Conservation (phyloP, 2,888 invertebrate species). For the Anoplius nigerrimus region DNA sequence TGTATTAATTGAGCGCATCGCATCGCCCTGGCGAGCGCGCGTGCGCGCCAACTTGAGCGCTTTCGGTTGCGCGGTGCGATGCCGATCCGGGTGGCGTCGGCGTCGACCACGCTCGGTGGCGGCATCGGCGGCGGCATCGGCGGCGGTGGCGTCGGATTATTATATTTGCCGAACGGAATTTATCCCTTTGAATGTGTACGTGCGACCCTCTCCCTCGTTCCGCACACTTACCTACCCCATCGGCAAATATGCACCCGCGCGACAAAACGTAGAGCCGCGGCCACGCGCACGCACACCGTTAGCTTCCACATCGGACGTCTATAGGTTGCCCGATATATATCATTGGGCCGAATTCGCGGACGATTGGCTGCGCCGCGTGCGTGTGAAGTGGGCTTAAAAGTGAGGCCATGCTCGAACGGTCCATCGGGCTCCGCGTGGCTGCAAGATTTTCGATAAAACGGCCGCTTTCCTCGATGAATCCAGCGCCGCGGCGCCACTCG, state of each 20-base stretch:
- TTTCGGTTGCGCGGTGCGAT: conserved; percentile 4
- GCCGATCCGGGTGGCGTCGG: no score
- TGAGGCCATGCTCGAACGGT: conserved; percentile 15
- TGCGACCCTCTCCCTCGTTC: neutral
- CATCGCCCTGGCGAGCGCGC: no score
- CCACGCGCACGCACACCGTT: neutral
- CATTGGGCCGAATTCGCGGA: conserved; percentile 23
- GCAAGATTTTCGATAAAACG: neutral
- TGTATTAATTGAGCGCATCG: conserved; percentile 41
- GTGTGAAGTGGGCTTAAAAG: conserved; percentile 27
- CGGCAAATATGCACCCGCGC: neutral
- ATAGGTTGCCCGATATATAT: conserved; percentile 1
- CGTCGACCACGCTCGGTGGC: conserved; percentile 1
- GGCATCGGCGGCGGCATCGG: no score
- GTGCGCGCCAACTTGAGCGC: no score
- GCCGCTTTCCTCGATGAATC: neutral
- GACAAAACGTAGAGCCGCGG: neutral
- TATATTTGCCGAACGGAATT: conserved; percentile 23
- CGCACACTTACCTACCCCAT: neutral
- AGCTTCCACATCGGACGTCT: no score
- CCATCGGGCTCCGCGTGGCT: neutral
- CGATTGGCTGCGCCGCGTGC: conserved; percentile 26
- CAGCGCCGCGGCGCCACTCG: no score
- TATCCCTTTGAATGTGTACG: conserved; percentile 7
- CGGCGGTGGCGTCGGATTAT: conserved; percentile 17